Conservation (phyloP, 2,888 invertebrate genomes). For the Hofmannophila pseudospretella region DNA sequence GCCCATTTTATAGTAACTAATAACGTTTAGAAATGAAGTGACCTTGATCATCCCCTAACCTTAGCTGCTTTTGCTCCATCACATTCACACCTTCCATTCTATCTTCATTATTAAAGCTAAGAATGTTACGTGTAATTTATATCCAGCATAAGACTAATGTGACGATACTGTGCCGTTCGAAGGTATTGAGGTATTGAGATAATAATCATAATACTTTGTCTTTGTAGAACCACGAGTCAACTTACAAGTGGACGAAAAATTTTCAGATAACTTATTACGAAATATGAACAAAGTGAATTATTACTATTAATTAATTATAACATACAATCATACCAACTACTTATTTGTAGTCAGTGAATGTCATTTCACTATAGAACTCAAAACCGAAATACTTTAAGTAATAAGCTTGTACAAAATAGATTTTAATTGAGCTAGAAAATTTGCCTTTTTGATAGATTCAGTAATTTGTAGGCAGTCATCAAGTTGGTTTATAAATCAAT, state of each 20-base stretch:
- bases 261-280: too few relatives aligned
- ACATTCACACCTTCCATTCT: constrained; percentile 38
- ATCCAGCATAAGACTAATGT: constrained; percentile 31
- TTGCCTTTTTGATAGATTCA: constrained; percentile 51
- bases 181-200: too few relatives aligned
- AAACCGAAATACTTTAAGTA: constrained; percentile 32
- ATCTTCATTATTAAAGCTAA: constrained; percentile 27
- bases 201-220: too few relatives aligned
- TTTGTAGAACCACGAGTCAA: too few relatives aligned
- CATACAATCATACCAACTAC: too few relatives aligned
- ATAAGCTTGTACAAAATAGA: constrained; percentile 59
- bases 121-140: not conserved
- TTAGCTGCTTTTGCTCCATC: constrained; percentile 66
- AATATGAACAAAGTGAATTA: too few relatives aligned
- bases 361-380: constrained; percentile 33
- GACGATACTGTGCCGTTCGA: too few relatives aligned
- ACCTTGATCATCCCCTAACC: constrained; percentile 71
- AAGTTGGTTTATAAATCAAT: constrained; percentile 29
- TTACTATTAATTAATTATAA: too few relatives aligned
- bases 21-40: constrained; percentile 73
- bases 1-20: constrained; percentile 57
- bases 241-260: too few relatives aligned
- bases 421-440: constrained; percentile 51
- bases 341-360: constrained; percentile 20
- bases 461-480: constrained; percentile 34